Evolutionary conservation across 2,797 vertebrate genomes (phyloP), one percentile per base, ranked within the genome.

Genomic region (Eulemur rubriventer): DNA sequence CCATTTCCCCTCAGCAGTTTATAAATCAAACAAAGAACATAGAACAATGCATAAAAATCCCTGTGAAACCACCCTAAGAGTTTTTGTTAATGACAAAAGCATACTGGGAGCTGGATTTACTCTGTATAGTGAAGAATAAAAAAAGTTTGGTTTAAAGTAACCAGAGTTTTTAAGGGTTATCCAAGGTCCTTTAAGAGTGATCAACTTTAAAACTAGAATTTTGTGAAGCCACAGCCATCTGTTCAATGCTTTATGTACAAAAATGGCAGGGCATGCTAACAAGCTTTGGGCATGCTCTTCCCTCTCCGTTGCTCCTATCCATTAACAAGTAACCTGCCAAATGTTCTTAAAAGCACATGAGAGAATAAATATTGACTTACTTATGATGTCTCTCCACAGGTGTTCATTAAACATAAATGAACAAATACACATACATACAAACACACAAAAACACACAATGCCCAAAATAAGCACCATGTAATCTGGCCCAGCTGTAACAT

Each of bases 1-100:
- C 80, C 97, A 91, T 98, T 98, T 97, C 97, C 89, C 96, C 95
- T 97, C 95, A 97, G 97, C 95, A 98, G 95, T 98, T 98, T 98
- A 89, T 97, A 97, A 98, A 98, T 98, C 97, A 98, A 97, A 98
- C 83, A 97, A 97, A 97, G 92, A 78, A 73, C 79, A 80, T 79
- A 96, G 94, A 98, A 98, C 98, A 98, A 97, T 95, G 86, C 81
- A 96, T 96, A 98, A 97, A 96, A 97, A 97, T 97, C 95, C 78
- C 93, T 61, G 78, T 87, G 96, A 98, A 98, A 97, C 93, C 59
- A 97, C 83, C 84, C 89, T 98, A 5, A 2, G 95, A 97, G 95
- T 69, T 98, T 97, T 97, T 97, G 94, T 97, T 98, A 98, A 97
- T 96, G 94, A 97, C 91, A 96, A 97, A 98, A 97, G 63, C 79